Percentiles rank a stretch among this genome's conserved stretches.
Conservation (phyloP, 53 echinoderm and acorn worm genomes). For the Stichopus horrens region DNA sequence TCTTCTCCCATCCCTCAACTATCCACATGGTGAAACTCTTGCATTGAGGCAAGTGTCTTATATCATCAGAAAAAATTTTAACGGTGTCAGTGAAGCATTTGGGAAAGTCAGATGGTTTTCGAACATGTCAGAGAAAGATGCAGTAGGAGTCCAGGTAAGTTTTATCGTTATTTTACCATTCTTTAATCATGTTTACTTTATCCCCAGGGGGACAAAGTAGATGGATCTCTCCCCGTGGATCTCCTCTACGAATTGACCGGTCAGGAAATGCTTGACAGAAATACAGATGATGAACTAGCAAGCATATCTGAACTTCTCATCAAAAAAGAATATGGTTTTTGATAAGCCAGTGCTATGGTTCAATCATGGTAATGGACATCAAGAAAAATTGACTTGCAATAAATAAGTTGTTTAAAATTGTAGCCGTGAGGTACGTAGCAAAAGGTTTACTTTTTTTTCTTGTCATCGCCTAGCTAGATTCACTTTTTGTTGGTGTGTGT, state of each 20-base stretch:
- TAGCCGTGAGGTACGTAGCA: background rate
- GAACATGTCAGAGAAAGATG: too few relatives aligned
- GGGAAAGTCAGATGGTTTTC: too few relatives aligned
- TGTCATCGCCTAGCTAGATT: too few relatives aligned
- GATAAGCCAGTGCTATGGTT: background rate
- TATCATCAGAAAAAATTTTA: too few relatives aligned
- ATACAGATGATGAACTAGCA: constrained; percentile 63
- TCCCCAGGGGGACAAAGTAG: constrained; percentile 64
- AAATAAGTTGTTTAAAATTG: background rate
- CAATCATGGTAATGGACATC: background rate
- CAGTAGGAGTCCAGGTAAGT: background rate
- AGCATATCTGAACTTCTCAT: constrained; percentile 76
- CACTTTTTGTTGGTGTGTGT: too few relatives aligned
- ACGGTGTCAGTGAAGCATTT: too few relatives aligned
- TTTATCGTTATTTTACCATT: background rate
- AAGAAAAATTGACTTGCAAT: background rate
- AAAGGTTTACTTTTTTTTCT: too few relatives aligned
- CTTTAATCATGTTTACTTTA: background rate
- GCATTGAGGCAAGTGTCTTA: too few relatives aligned
- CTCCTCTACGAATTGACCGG: constrained; percentile 80
- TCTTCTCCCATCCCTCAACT: too few relatives aligned
- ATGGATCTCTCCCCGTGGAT: constrained; percentile 82
- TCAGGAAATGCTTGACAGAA: constrained; percentile 69
- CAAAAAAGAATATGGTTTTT: too few relatives aligned
- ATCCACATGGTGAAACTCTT: too few relatives aligned